Conservation (phyloP, 2,113 vertebrate genomes). For the Charina bottae region DNA sequence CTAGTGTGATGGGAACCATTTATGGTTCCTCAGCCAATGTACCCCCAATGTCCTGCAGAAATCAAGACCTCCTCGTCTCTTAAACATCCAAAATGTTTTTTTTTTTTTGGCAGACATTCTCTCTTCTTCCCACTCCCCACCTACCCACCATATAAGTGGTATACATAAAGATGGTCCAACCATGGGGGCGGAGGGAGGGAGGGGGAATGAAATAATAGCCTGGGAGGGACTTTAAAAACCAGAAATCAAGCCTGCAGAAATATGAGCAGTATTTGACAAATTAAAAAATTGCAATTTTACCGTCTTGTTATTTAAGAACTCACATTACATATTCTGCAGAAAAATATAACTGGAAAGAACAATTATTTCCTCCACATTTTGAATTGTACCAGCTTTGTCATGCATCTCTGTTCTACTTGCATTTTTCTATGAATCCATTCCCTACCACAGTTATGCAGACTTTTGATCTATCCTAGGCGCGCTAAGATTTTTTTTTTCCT, state of each 20-base stretch:
- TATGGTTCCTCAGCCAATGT: background rate
- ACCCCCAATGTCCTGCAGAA: background rate
- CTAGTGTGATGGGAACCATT: background rate
- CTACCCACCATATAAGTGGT: no score
- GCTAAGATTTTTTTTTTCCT: constrained; percentile 31
- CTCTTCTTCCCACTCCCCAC: background rate
- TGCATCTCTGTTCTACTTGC: background rate
- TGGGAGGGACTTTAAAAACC: background rate
- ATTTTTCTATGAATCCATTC: constrained; percentile 35
- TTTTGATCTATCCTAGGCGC: background rate
- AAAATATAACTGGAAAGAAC: background rate
- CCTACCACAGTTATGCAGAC: constrained; percentile 26
- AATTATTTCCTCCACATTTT: background rate
- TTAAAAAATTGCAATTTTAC: background rate
- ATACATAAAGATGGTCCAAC: no score
- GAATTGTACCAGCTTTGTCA: background rate
- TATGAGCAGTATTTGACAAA: background rate
- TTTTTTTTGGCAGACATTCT: background rate
- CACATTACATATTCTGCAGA: background rate
- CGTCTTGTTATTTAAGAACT: background rate
- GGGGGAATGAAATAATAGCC: no score
- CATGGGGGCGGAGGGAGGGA: no score
- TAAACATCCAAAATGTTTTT: background rate
- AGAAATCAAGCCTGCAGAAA: background rate
- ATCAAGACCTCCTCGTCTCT: background rate